Conservation (phyloP, 2,888 invertebrate species). For the Leptopilina syphax region DNA sequence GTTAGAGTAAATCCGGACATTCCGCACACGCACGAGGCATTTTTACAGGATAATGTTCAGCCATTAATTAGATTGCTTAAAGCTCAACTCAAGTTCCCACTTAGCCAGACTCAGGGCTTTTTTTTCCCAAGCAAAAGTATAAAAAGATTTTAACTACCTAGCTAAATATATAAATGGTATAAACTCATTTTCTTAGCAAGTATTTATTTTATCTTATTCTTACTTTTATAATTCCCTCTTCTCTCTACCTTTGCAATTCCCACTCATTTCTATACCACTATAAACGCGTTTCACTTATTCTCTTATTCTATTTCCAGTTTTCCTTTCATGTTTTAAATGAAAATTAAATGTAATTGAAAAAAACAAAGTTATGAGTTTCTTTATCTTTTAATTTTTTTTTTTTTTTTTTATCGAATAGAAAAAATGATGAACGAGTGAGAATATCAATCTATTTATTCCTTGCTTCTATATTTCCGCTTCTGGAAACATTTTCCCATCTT, state of each 20-base stretch:
- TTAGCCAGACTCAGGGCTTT: constrained; percentile 10
- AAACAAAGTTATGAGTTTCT: too few species aligned
- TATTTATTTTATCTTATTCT: constrained; percentile 7
- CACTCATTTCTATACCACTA: too few species aligned
- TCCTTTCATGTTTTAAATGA: too few species aligned
- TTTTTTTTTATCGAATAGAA: too few species aligned
- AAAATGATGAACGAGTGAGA: too few species aligned
- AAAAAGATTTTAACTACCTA: constrained; percentile 34
- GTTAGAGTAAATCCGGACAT: constrained; percentile 23
- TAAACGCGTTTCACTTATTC: too few species aligned
- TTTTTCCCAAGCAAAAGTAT: background rate
- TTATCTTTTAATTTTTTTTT: too few species aligned
- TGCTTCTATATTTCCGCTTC: constrained; percentile 20
- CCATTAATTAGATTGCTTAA: constrained; percentile 32
- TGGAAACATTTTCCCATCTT: constrained; percentile 2
- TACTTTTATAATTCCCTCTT: background rate
- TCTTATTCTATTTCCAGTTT: too few species aligned
- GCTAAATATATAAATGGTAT: constrained; percentile 16
- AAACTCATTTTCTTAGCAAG: constrained; percentile 14
- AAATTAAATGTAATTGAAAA: too few species aligned
- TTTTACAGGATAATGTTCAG: constrained; percentile 32
- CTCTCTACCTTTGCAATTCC: background rate
- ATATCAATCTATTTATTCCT: constrained; percentile 14
- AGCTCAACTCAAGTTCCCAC: constrained; percentile 27
- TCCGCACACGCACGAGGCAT: constrained; percentile 34